A percentile compares a stretch with the other conserved stretches of the same genome.
These are phyloP conservation scores for Pantala flavescens DNA, from an alignment of 1,140 invertebrate species.

Conservation along the genomic window DNA sequence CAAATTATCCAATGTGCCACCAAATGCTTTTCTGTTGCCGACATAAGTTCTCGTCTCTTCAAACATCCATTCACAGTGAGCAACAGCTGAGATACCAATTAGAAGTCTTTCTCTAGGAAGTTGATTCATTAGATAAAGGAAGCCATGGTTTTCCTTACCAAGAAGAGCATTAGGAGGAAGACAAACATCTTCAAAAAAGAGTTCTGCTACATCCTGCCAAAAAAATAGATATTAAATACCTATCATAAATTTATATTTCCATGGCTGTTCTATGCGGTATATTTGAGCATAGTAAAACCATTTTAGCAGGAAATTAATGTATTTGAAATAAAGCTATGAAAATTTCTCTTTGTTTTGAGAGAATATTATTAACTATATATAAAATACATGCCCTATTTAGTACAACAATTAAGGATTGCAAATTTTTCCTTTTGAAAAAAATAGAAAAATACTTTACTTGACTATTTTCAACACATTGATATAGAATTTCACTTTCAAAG, in stretches of 20 bases:
- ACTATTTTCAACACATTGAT: too few relatives aligned
- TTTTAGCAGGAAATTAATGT: too few relatives aligned
- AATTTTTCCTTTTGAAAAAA: too few relatives aligned
- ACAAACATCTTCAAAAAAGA: conserved; percentile 42
- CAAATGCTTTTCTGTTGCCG: conserved; percentile 38
- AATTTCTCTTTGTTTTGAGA: too few relatives aligned
- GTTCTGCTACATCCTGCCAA: conserved; percentile 38
- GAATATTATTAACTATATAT: too few relatives aligned
- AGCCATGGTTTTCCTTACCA: conserved; percentile 39
- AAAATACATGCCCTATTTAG: too few relatives aligned
- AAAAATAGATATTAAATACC: background rate
- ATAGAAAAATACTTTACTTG: too few relatives aligned
- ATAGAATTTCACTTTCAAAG: too few relatives aligned
- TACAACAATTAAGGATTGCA: too few relatives aligned
- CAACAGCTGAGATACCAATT: conserved; percentile 33
- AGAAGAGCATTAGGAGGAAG: conserved; percentile 35
- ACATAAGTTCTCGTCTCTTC: conserved; percentile 40
- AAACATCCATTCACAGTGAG: conserved; percentile 38
- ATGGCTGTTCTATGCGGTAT: background rate
- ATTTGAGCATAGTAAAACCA: background rate
- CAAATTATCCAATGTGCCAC: conserved; percentile 35
- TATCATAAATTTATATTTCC: background rate
- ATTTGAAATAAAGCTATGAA: too few relatives aligned
- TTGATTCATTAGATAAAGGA: conserved; percentile 42
- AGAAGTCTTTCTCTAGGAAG: conserved; percentile 39